A percentile compares a stretch with the other conserved stretches of the same genome.
These are phyloP conservation scores for Drosophila nr. medialis DNA, from an alignment of 2,888 invertebrate species.

Conservation along the genomic window DNA sequence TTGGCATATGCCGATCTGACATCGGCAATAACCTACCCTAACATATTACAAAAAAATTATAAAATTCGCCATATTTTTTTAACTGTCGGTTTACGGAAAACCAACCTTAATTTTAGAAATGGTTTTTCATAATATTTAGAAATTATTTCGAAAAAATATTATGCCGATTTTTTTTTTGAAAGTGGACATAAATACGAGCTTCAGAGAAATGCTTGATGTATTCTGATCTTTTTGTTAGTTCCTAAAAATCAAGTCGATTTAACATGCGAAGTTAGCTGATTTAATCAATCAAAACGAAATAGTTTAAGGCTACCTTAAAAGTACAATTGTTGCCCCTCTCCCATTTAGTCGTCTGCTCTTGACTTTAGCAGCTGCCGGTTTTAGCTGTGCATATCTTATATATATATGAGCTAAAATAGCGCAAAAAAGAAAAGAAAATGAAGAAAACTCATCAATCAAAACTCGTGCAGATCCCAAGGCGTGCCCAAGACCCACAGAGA, in stretches of 20 bases:
- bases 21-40: background rate
- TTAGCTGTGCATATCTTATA: slow-evolving; percentile 24
- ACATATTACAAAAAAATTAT: background rate
- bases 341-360: slow-evolving; percentile 23
- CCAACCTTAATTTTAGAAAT: background rate
- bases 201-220: no score
- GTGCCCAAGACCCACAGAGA: slow-evolving; percentile 41
- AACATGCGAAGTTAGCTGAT: background rate
- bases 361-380: slow-evolving; percentile 47
- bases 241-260: background rate
- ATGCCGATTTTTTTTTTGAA: no score
- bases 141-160: background rate
- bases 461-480: slow-evolving; percentile 35
- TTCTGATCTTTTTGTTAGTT: no score
- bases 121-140: background rate
- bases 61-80: background rate
- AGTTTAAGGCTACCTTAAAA: background rate
- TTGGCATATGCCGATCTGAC: background rate
- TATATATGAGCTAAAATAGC: slow-evolving; percentile 57
- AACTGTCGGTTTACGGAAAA: no score
- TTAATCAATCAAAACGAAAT: background rate
- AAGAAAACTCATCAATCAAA: slow-evolving; percentile 66
- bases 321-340: no score
- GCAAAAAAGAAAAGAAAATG: slow-evolving; percentile 11
- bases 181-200: no score